A percentile compares a stretch with the other conserved stretches of the same genome.
These are phyloP conservation scores for Argyra leucocephala DNA, from an alignment of 2,888 invertebrate species.

Conservation along the genomic window DNA sequence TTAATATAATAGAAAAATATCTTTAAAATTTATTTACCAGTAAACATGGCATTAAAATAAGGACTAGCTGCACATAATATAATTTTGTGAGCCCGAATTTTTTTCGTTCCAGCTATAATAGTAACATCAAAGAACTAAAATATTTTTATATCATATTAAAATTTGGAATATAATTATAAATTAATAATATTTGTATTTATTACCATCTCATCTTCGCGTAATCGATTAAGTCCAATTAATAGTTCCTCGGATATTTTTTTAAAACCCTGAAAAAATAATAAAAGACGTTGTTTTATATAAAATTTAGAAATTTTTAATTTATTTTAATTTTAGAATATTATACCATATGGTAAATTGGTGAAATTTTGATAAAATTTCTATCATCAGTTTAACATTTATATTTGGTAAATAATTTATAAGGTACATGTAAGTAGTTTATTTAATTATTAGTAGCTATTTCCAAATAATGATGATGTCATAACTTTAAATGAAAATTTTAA, in stretches of 20 bases:
- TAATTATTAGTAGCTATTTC: no score
- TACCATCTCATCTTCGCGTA: constrained; percentile 16
- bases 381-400: no score
- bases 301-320: no score
- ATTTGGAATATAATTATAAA: background rate
- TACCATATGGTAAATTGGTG: no score
- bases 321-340: no score
- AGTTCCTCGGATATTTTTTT: background rate
- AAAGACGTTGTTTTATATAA: no score
- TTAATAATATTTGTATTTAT: background rate
- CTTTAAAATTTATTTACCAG: constrained; percentile 21
- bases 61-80: constrained; percentile 31
- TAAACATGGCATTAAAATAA: constrained; percentile 31
- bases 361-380: no score
- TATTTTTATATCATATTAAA: constrained; percentile 7
- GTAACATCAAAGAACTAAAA: constrained; percentile 29
- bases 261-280: background rate
- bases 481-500: no score
- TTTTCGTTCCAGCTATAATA: constrained; percentile 23
- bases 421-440: no score
- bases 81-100: constrained; percentile 28
- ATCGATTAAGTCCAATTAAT: background rate
- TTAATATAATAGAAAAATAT: no score
- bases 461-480: no score
- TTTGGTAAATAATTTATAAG: no score